phyloP scores from a whole-genome alignment of 2,888 invertebrate species.

The Melanotus villosus region DNA sequence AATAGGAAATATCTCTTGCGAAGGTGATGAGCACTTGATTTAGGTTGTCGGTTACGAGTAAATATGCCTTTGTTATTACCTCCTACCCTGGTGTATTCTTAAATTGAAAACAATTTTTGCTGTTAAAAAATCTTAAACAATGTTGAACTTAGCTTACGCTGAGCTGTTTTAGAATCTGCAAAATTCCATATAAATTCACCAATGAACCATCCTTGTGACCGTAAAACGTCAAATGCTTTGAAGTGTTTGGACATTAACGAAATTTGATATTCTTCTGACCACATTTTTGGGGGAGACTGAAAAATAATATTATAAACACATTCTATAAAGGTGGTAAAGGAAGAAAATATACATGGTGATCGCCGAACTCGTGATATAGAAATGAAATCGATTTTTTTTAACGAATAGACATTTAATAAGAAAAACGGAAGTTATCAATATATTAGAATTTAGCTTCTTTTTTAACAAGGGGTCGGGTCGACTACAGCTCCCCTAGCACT shows the following conservation, averaged over 20 bases:
- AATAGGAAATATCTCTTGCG: conserved; percentile 83
- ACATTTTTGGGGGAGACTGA: conserved; percentile 80
- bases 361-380: too few species aligned
- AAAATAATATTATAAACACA: too few species aligned
- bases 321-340: not conserved
- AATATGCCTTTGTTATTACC: conserved; percentile 95
- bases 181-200: conserved; percentile 99
- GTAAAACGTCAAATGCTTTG: conserved; percentile 89
- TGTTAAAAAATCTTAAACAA: not conserved
- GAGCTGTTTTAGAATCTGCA: conserved; percentile 96
- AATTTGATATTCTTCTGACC: conserved; percentile 97
- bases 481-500: too few species aligned
- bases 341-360: too few species aligned
- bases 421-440: not conserved
- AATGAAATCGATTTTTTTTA: too few species aligned
- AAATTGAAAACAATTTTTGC: not conserved
- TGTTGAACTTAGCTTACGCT: conserved; percentile 67
- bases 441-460: too few species aligned
- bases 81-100: conserved; percentile 85
- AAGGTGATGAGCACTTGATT: conserved; percentile 87
- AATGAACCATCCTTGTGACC: conserved; percentile 83
- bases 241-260: conserved; percentile 89
- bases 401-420: too few species aligned
- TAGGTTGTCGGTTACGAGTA: conserved; percentile 92
- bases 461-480: too few species aligned